Conservation (phyloP, 2,113 vertebrate genomes). For the Pseudopodoces humilis region DNA sequence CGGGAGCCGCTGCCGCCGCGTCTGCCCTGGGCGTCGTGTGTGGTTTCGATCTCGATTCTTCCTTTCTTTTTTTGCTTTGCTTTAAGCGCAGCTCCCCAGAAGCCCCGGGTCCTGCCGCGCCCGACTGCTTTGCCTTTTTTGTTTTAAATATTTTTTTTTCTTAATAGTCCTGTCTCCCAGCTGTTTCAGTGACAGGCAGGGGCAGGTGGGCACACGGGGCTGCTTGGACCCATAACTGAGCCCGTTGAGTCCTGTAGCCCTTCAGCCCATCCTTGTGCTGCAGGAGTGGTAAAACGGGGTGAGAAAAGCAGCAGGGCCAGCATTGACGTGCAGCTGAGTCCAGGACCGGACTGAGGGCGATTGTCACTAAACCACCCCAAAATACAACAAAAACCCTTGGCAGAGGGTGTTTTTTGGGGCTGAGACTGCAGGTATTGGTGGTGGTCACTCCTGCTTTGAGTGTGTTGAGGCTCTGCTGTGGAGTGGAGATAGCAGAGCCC, state of each 20-base stretch:
- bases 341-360: background rate
- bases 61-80: background rate
- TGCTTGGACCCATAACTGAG: background rate
- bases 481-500: background rate
- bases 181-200: background rate
- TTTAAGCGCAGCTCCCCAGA: background rate
- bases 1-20: background rate
- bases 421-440: background rate
- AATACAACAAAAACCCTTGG: background rate
- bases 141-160: background rate
- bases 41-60: background rate
- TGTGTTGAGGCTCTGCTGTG: background rate
- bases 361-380: background rate
- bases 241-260: background rate
- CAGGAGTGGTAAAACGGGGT: background rate
- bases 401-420: background rate
- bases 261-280: background rate
- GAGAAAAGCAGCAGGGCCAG: background rate
- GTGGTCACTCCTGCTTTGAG: background rate
- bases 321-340: background rate
- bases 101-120: background rate
- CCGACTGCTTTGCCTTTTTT: background rate
- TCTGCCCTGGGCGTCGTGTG: background rate
- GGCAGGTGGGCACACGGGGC: background rate
- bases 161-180: accelerated